Base-by-base conservation (phyloP, 2,888 invertebrate genomes). In the Limnephilus auricula region DNA sequence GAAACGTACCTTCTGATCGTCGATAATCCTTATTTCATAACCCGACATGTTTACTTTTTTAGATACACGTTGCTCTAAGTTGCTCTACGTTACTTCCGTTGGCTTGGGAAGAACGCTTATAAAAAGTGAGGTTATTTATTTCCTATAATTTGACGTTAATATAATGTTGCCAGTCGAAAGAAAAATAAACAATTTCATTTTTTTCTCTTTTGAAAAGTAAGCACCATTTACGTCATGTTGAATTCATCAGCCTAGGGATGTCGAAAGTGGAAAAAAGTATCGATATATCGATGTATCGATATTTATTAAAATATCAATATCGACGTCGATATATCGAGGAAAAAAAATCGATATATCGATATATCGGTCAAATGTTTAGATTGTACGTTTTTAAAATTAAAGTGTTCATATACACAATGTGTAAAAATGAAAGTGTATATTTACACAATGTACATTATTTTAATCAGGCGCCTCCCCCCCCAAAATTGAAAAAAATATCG, bases 21-120 rank as follows among this genome's bases (percentile, higher is more conserved):
- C 95, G 0, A 95, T 94, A 37, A 94, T 94, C 93, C 95, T 94
- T 92, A 96, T 94, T 93, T 95, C 95, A 93, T 94, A 95, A 9
- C 96, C 96, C 91, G 94, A 94, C 96, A 96, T 95, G 45, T n/a
- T 85, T 85, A 40, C 30, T 92, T 40, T 91, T 40, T 45, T 85
- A 37, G 45, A 40, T 34, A 90, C 82, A 31, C 85, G 79, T 89
- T 89, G 83, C 32, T 82, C 31, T 65, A 31, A 45, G 79, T 89
- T 89, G 83, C 32, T 82, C 31, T 65, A 65, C n/a, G 25, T n/a
- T 65, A 65, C 65, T 65, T 65, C 65, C 65, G 65, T 9, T n/a
- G 25, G 65, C 65, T 65, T 65, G 65, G 50, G 65, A 65, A 65
- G 65, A 65, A 65, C n/a, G 65, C 65, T 65, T 25, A 50, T 15